Evolutionary conservation across 2,888 invertebrate genomes (phyloP), one percentile per base, ranked within the genome.

Genomic region (Cerastis leucographa): DNA sequence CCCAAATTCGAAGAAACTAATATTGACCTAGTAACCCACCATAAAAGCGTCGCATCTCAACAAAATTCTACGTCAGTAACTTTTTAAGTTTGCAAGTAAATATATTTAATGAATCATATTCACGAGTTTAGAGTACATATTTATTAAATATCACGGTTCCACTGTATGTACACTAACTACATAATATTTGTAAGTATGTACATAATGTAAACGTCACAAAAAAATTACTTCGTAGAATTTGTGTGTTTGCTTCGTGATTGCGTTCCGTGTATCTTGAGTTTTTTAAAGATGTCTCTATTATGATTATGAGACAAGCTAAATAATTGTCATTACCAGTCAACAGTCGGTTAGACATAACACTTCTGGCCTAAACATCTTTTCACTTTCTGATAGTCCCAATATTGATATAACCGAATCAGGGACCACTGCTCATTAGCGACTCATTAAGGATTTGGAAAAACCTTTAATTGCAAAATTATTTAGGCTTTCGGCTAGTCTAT

Each of bases 161-260:
- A 64, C 49, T 46, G 71, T 68, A 78, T 83, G 68, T 78, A 68
- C 72, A 72, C 14, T 19, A 35, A 56, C 54, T 62, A 82, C 51
- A 76, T 54, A 76, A 82, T 54, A 49, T 51, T 54, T 62, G 42
- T 69, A n/a, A n/a, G n/a, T n/a, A 61, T 61, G 64, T 49, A 67
- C 51, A 68, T 59, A 68, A 44, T 70, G 42, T 44, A 29, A 4
- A 83, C 69, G 67, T 76, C 86, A 78, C n/a, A 42, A 66, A 72
- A 75, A 71, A 73, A 80, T 74, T 0, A 76, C 61, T 83, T 80
- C 76, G 62, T 9, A 59, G 84, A 84, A 84, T 76, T 72, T 59
- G 54, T 71, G 19, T 72, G 51, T 85, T 85, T 78, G 54, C 29
- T 35, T 64, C 40, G 40, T 22, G 70, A 61, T 81, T 40, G 65